phyloP scores from a whole-genome alignment of 2,888 invertebrate genomes.

The Chalcosyrphus nemorum region DNA sequence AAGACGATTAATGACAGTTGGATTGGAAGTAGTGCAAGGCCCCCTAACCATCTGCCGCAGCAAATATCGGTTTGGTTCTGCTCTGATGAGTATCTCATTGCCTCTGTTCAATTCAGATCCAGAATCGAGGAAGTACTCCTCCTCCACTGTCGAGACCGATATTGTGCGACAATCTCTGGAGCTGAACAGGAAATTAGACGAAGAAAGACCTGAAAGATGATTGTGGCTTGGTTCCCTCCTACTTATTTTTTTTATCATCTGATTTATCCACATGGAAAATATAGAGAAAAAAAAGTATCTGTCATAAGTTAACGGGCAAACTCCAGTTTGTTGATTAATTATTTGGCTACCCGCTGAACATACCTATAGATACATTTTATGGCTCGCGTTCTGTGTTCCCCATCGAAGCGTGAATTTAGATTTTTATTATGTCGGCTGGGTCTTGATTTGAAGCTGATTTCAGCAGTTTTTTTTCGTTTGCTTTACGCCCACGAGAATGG shows the following conservation, averaged over 20 bases:
- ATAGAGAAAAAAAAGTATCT: not conserved
- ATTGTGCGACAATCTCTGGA: conserved; percentile 11
- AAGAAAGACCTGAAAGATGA: conserved; percentile 20
- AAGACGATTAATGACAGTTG: conserved; percentile 57
- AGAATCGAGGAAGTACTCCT: conserved; percentile 8
- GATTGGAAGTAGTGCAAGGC: conserved; percentile 61
- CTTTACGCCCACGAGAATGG: not conserved
- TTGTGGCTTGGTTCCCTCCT: not conserved
- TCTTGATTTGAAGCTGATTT: not conserved
- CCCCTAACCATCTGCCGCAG: conserved; percentile 28
- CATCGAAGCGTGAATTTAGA: conserved; percentile 21
- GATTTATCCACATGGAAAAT: conserved; percentile 21
- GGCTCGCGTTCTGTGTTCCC: not conserved
- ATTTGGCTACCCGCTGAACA: conserved; percentile 1
- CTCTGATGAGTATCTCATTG: conserved; percentile 13
- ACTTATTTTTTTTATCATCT: conserved; percentile 17
- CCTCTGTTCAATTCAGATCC: conserved; percentile 37
- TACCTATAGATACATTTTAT: not conserved
- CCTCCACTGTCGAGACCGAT: conserved; percentile 18
- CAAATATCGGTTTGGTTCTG: conserved; percentile 40
- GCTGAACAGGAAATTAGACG: conserved; percentile 45
- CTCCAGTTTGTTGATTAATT: conserved; percentile 7
- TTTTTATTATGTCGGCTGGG: not conserved
- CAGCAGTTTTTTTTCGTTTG: not conserved
- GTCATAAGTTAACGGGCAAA: conserved; percentile 2